Evolutionary conservation across 1,140 invertebrate species (phyloP).

Genomic region (Xylocopa sonorina): DNA sequence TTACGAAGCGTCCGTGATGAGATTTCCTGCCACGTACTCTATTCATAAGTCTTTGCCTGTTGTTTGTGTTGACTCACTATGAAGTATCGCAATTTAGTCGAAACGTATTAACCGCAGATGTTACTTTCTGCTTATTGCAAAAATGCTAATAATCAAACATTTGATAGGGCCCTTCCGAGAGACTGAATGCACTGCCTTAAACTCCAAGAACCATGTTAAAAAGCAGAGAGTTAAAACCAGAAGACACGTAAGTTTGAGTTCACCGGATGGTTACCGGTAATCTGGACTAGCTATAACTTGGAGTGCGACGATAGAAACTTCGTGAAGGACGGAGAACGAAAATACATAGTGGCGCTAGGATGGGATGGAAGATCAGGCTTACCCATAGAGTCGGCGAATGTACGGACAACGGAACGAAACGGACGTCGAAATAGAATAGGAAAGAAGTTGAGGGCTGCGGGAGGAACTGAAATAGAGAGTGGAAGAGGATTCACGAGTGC

Average conservation of each 20-base stretch:
- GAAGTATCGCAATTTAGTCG: background rate
- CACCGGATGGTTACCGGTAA: conserved; percentile 45
- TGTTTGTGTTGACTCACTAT: background rate
- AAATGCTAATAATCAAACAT: background rate
- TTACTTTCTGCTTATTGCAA: background rate
- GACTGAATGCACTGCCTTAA: background rate
- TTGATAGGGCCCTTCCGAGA: background rate
- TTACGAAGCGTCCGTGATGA: background rate
- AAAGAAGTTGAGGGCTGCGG: conserved; percentile 30
- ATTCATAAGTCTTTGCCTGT: background rate
- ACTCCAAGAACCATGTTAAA: conserved; percentile 12
- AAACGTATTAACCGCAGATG: background rate
- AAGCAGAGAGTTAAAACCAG: conserved; percentile 27
- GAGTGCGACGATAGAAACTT: conserved; percentile 17
- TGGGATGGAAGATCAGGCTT: conserved; percentile 17
- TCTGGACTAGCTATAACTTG: conserved; percentile 39
- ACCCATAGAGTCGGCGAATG: conserved; percentile 7
- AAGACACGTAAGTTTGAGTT: conserved; percentile 48
- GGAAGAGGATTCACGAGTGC: conserved; percentile 61
- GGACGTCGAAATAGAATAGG: conserved; percentile 25
- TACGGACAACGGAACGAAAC: background rate
- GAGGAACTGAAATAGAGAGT: conserved; percentile 50
- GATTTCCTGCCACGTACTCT: background rate
- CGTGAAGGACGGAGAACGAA: conserved; percentile 2
- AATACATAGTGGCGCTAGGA: background rate